Evolutionary conservation across 1,140 invertebrate species (phyloP).

Genomic region (Zaprionus capensis): DNA sequence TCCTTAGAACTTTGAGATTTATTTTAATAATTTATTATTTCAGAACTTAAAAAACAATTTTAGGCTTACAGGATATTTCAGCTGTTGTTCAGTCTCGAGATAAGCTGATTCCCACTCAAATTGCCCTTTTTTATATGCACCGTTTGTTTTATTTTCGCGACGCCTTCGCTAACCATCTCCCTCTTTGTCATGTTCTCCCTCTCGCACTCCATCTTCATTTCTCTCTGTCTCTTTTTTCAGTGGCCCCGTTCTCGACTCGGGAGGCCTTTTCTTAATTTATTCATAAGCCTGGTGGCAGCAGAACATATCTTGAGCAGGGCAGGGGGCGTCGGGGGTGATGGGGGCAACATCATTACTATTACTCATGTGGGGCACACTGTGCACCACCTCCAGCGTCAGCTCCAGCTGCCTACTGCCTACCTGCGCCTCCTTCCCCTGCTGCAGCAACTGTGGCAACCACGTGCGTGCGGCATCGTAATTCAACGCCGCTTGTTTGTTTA

Average conservation of each 20-base stretch:
- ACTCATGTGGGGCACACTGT: constrained; percentile 62
- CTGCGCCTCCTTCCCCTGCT: neutral
- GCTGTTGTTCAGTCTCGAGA: constrained; percentile 37
- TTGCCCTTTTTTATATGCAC: constrained; percentile 72
- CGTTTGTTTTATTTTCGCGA: constrained; percentile 64
- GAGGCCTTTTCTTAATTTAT: constrained; percentile 72
- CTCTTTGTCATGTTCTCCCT: neutral
- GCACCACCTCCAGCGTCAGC: neutral
- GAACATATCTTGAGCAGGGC: constrained; percentile 61
- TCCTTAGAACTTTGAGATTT: neutral
- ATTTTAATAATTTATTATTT: neutral
- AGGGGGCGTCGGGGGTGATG: neutral
- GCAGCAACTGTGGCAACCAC: constrained; percentile 42
- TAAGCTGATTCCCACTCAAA: constrained; percentile 61
- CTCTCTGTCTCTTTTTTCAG: neutral
- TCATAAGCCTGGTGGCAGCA: constrained; percentile 73
- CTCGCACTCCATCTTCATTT: neutral
- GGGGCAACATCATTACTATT: constrained; percentile 79
- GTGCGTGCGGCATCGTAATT: constrained; percentile 78
- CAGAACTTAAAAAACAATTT: neutral
- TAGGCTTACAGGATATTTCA: constrained; percentile 35
- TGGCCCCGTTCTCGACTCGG: constrained; percentile 52
- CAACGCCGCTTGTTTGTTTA: constrained; percentile 75
- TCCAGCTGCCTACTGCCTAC: neutral
- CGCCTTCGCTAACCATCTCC: constrained; percentile 11